Evolutionary conservation across 2,113 vertebrate species (phyloP), one percentile per base, ranked within the genome.

Genomic region (Albula glossodonta): DNA sequence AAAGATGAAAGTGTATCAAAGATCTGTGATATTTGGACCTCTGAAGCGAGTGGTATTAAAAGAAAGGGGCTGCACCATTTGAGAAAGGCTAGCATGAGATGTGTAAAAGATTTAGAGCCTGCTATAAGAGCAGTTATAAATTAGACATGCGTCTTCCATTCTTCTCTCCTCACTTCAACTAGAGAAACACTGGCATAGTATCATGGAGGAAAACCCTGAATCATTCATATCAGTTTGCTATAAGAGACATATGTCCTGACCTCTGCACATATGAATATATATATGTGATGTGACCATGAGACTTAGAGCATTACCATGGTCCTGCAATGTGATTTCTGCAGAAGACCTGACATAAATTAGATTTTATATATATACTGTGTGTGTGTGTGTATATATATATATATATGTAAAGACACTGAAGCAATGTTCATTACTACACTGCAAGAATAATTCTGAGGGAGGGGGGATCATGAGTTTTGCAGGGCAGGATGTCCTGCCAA

Each of bases 61-160:
- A 86, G 85, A 84, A 82, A 90, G 78, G 83, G 88, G 86, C 87
- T 88, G 88, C 88, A 89, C 83, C 56, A 84, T 85, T 92, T 89
- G 81, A 80, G 82, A 85, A 79, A 81, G 88, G 91, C 88, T 91
- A 92, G 92, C 88, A 90, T 89, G 87, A 87, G 88, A 90, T 91
- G 89, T 91, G 88, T 92, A 90, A n/a, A 84, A 11, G 87, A 91
- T 91, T 91, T 90, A 87, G 87, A 63, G 84, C 87, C 87, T 83
- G 84, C 85, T 88, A 90, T 87, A 92, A 91, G 87, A 89, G 81
- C 88, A 89, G 88, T 89, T 87, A 93, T 92, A 93, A 94, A 93
- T 92, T 93, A 93, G 88, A 87, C 49, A 94, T 91, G 89, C 63
- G 79, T 87, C 86, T 57, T 19, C 53, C 60, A 51, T 13, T 57